Base-by-base conservation (phyloP, 2,888 invertebrate species). In the Arrhopalites spinosus region DNA sequence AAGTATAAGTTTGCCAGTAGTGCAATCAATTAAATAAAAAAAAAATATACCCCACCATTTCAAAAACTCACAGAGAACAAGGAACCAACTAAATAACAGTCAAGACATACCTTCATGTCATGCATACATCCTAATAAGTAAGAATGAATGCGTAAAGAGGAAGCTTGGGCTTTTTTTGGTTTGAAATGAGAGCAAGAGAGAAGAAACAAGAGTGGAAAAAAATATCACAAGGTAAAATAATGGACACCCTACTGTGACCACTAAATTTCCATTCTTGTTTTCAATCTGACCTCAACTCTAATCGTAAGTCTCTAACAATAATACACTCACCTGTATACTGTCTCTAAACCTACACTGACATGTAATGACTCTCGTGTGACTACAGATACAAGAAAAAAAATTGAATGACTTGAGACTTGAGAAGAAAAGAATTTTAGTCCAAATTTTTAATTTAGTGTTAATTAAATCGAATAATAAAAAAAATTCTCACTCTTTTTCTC, bases 261-360 rank as follows among this genome's bases (percentile, higher is more conserved):
- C 56, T 29, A 29, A 45, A 70, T 70, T 66, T 70, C 70, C 70
- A 70, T 70, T 70, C 56, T 30, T 29, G 56, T 53, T 70, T 50
- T 68, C 67, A 67, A 67, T n/a, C n/a, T n/a, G 29, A 45, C 45
- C 69, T 56, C 53, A 56, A 56, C 53, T 20, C 53, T n/a, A n/a
- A n/a, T n/a, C n/a, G n/a, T n/a, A n/a, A n/a, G n/a, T n/a, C n/a
- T 36, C 36, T 36, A 36, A 11, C 36, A 36, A 36, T n/a, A n/a
- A n/a, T n/a, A n/a, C n/a, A n/a, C n/a, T n/a, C n/a, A n/a, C n/a
- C n/a, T n/a, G n/a, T n/a, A n/a, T n/a, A n/a, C n/a, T n/a, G n/a
- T n/a, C n/a, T n/a, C n/a, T n/a, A n/a, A n/a, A n/a, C n/a, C n/a
- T n/a, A n/a, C n/a, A n/a, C n/a, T n/a, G n/a, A n/a, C n/a, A n/a